These are phyloP conservation scores for Heliconius ethilla DNA, from an alignment of 2,888 invertebrate species.

Conservation along the genomic window DNA sequence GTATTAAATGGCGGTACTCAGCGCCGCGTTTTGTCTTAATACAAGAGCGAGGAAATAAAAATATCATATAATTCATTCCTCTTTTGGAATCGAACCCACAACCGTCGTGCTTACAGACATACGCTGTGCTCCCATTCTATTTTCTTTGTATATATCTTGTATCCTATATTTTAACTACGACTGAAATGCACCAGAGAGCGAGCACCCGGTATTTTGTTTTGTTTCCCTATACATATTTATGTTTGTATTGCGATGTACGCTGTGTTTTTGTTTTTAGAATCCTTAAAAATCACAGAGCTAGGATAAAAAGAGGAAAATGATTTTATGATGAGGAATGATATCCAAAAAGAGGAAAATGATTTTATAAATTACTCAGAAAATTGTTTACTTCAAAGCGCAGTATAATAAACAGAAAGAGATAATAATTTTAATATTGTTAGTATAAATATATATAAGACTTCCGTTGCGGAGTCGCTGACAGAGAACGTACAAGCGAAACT, in stretches of 20 bases:
- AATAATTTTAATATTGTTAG: too few species aligned
- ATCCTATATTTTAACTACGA: neutral
- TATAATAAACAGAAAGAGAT: neutral
- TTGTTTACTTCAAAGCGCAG: neutral
- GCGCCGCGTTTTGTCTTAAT: neutral
- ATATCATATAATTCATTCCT: too few species aligned
- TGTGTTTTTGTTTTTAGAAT: constrained; percentile 12
- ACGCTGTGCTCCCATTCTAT: neutral
- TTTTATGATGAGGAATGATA: too few species aligned
- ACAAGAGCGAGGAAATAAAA: too few species aligned
- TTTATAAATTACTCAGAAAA: neutral
- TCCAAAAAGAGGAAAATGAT: neutral
- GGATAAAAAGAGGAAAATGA: neutral
- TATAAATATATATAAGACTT: neutral
- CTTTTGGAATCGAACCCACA: too few species aligned
- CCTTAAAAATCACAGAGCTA: neutral
- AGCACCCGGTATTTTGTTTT: constrained; percentile 5
- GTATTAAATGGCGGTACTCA: too few species aligned
- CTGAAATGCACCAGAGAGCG: neutral
- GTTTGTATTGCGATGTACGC: constrained; percentile 1
- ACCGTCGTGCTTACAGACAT: too few species aligned
- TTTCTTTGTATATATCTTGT: neutral
- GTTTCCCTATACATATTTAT: constrained; percentile 16
- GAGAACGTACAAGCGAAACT: neutral
- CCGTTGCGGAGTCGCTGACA: neutral